Percentiles rank a stretch among this genome's conserved stretches.
Evolutionary conservation across 2,113 vertebrate species (phyloP).

Genomic region (Probosciger aterrimus): DNA sequence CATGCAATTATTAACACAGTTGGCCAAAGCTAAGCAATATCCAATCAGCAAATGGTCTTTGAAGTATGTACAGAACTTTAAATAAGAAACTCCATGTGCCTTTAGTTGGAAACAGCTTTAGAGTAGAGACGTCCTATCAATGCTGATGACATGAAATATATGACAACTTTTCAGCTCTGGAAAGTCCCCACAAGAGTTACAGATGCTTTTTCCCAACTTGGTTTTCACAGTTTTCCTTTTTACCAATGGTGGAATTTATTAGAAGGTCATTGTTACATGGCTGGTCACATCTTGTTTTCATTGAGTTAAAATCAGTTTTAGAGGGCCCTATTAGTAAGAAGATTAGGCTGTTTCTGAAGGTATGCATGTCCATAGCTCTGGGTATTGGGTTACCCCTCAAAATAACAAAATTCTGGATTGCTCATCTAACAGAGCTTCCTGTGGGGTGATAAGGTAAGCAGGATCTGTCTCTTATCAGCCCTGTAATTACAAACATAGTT

Average conservation of each 20-base stretch:
- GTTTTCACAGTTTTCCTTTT: neutral
- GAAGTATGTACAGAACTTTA: neutral
- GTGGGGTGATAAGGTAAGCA: neutral
- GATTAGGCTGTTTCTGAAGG: constrained; percentile 29
- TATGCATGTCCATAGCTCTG: neutral
- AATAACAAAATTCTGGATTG: neutral
- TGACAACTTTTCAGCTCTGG: neutral
- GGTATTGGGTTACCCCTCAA: neutral
- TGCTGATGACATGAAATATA: neutral
- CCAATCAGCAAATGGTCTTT: neutral
- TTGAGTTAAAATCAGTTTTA: constrained; percentile 65
- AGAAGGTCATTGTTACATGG: constrained; percentile 49
- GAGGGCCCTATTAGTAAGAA: constrained; percentile 36
- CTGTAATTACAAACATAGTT: neutral
- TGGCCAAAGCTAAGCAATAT: neutral
- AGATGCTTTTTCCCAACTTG: neutral
- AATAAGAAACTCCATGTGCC: neutral
- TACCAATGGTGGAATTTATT: constrained; percentile 65
- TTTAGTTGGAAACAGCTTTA: neutral
- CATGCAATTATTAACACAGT: neutral
- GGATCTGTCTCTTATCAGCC: neutral
- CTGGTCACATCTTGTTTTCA: constrained; percentile 70
- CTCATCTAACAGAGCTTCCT: neutral
- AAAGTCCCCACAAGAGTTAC: neutral
- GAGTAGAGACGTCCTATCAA: neutral